Conservation (phyloP, 2,113 vertebrate species). For the Oostethus manadensis region DNA sequence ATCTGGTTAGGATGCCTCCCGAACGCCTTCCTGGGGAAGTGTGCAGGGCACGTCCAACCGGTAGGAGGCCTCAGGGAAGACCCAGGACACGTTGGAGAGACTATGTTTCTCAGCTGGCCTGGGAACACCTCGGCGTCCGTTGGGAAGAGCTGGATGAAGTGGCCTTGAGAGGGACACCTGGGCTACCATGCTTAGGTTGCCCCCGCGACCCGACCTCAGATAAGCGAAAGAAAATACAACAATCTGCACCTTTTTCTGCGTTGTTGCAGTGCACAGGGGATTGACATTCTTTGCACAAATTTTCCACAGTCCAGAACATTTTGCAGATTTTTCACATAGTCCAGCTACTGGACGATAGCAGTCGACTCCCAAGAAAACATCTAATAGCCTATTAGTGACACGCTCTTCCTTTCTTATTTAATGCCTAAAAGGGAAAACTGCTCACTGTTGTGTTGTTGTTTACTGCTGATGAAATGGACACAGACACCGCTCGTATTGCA, state of each 20-base stretch:
- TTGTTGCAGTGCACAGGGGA: slow-evolving; percentile 36
- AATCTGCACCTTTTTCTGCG: slow-evolving; percentile 27
- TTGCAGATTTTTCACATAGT: slow-evolving; percentile 59
- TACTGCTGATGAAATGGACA: slow-evolving; percentile 35
- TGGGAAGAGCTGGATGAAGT: too few relatives aligned
- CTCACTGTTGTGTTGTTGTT: slow-evolving; percentile 22
- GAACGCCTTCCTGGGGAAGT: too few relatives aligned
- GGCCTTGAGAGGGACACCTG: too few relatives aligned
- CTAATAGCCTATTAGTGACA: slow-evolving; percentile 1
- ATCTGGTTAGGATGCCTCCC: too few relatives aligned
- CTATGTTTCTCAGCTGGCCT: too few relatives aligned
- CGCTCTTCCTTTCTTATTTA: slow-evolving; percentile 10
- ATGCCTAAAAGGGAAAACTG: slow-evolving; percentile 14
- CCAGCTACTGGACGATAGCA: slow-evolving; percentile 29
- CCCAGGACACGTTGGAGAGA: too few relatives aligned
- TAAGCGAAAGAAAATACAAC: too few relatives aligned
- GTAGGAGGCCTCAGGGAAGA: too few relatives aligned
- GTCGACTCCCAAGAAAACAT: slow-evolving; percentile 32
- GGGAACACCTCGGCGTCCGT: too few relatives aligned
- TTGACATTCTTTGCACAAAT: slow-evolving; percentile 56
- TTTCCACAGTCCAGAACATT: slow-evolving; percentile 51
- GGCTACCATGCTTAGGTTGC: too few relatives aligned
- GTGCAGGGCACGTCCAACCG: too few relatives aligned
- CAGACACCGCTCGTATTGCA: slow-evolving; percentile 32
- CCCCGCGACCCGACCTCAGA: too few relatives aligned